Base-by-base conservation (phyloP, 2,797 vertebrate genomes). In the Sarcoramphus papa region DNA sequence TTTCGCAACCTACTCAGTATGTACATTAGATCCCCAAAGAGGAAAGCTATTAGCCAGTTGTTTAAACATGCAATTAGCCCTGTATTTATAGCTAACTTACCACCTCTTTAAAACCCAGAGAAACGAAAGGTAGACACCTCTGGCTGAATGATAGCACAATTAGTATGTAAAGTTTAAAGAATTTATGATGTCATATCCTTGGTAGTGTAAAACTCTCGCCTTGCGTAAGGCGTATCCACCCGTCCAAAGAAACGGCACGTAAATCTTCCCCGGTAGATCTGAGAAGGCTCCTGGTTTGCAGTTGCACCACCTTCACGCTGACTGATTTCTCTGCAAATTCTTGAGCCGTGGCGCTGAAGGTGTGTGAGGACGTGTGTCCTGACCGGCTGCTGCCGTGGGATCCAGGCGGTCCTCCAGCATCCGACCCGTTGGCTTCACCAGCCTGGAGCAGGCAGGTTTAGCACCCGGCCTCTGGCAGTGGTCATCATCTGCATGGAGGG, bases 31-130 rank as follows among this genome's bases (percentile, higher is more conserved):
- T 91, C 50, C 62, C 82, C 31, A 6, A 87, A 88, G 90, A 90
- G 88, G 43, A 73, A 88, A 73, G 47, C 57, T 35, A 51, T 95
- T 85, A 80, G 73, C 24, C 63, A 48, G 25, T 45, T 65, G 63
- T 81, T 95, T 86, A 79, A 88, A 86, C 35, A 48, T 12, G 33
- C 86, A 94, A 78, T 93, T 88, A 90, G 54, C 28, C 5, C 50
- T 19, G 47, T n/a, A 43, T 93, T 96, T 95, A 76, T 82, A 73
- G 88, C 88, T 83, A 45, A 35, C 47, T 85, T 90, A 23, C 62
- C 76, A 93, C 79, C 79, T 94, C 76, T 78, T 88, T 62, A 86
- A 88, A 90, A 87, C 67, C 33, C 65, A 72, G 81, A 85, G 81
- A 80, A 72, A 41, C 0, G 11, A 41, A 45, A 88, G 68, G 72